phyloP scores from a whole-genome alignment of 2,888 invertebrate species.

The Caenorhabditis sp. region DNA sequence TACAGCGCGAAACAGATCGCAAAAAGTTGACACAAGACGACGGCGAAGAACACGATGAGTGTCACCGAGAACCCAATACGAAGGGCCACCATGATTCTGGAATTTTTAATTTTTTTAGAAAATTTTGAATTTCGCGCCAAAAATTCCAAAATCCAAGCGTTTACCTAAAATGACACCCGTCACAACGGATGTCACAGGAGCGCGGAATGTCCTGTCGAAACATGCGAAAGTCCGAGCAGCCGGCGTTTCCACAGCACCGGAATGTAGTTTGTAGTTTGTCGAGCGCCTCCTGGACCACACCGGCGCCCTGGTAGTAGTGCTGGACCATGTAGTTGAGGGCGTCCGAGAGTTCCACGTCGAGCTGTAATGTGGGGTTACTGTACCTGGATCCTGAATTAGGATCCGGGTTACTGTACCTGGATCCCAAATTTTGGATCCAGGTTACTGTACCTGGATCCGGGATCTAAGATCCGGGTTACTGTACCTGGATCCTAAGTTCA shows the following conservation, averaged over 20 bases:
- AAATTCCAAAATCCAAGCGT: neutral
- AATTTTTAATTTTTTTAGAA: slow-evolving; percentile 38
- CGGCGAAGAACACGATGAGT: slow-evolving; percentile 79
- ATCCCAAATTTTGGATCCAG: too few species aligned
- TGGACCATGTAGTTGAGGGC: slow-evolving; percentile 83
- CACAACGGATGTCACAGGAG: slow-evolving; percentile 82
- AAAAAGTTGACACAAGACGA: slow-evolving; percentile 74
- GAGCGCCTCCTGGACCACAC: slow-evolving; percentile 81
- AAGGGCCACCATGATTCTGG: slow-evolving; percentile 79
- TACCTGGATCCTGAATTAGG: too few species aligned
- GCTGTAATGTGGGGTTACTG: slow-evolving; percentile 70
- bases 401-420: too few species aligned
- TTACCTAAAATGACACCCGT: slow-evolving; percentile 82
- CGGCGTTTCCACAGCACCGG: slow-evolving; percentile 83
- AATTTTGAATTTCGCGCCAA: neutral
- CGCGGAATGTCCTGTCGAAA: slow-evolving; percentile 82
- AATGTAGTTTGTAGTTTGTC: slow-evolving; percentile 82
- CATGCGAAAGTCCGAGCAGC: slow-evolving; percentile 81
- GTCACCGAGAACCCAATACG: slow-evolving; percentile 81
- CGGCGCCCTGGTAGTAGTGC: slow-evolving; percentile 82
- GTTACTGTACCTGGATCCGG: too few species aligned
- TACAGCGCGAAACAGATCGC: slow-evolving; percentile 67
- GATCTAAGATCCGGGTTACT: too few species aligned
- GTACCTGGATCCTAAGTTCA: too few species aligned
- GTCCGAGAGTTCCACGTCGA: slow-evolving; percentile 83